phyloP scores from a whole-genome alignment of 1,140 invertebrate genomes.

The Zaprionus davidi region DNA sequence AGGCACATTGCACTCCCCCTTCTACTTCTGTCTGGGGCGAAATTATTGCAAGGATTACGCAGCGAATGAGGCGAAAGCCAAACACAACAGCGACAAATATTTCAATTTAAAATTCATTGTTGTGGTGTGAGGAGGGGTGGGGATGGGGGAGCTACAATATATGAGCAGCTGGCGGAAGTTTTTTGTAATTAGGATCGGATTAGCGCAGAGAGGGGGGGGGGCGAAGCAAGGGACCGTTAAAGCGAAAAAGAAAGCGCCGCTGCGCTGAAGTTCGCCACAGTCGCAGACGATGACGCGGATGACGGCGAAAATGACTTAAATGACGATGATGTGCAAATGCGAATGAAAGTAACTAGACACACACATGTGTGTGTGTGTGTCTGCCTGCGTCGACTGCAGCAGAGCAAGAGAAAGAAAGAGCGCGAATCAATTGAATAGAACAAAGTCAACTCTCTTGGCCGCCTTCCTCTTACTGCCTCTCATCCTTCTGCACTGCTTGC shows the following conservation, averaged over 20 bases:
- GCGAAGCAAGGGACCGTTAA: not conserved
- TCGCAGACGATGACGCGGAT: not conserved
- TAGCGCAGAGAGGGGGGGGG: not conserved
- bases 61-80: not conserved
- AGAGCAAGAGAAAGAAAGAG: not conserved
- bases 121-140: too few species aligned
- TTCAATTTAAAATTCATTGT: not conserved
- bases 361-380: not conserved
- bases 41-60: slow-evolving; percentile 9
- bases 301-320: slow-evolving; percentile 1
- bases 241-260: slow-evolving; percentile 4
- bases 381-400: too few species aligned
- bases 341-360: slow-evolving; percentile 3
- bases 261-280: not conserved
- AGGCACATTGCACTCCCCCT: not conserved
- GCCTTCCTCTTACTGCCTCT: too few species aligned
- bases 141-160: too few species aligned
- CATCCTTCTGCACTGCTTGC: not conserved
- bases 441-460: not conserved
- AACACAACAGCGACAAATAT: not conserved
- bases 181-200: not conserved
- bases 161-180: not conserved
- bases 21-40: not conserved
- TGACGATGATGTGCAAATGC: slow-evolving; percentile 2
- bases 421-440: not conserved